Evolutionary conservation across 2,797 vertebrate species (phyloP), one percentile per base, ranked within the genome.

Genomic region (Eupleurogrammus muticus): DNA sequence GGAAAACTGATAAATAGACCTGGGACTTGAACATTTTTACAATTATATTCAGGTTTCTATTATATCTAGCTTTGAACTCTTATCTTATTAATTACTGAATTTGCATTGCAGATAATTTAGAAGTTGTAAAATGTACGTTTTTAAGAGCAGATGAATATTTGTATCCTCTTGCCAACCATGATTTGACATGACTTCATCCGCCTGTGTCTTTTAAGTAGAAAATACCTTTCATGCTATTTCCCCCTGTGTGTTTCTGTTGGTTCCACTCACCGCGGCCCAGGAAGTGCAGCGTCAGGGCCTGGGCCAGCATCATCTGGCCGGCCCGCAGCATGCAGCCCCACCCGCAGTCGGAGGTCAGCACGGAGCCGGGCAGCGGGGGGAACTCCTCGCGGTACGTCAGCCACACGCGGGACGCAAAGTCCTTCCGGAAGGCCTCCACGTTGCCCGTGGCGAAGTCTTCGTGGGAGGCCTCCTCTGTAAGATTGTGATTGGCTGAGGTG

Each of bases 311-410:
- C 98, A 99, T 99, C 86, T 99, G 97, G 20, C 97, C 97, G 0
- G 97, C 96, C 65, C 98, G 93, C 74, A 99, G 91, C 0, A 97
- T 98, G 87, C 98, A 99, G 51, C 98, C 97, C 98, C 98, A 99
- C 17, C 97, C 97, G 17, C 98, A 99, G 91, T 99, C 98, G 0
- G 98, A 97, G 9, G 96, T 98, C 64, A 97, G 84, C 0, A 80
- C 69, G 23, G 96, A 97, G n/a, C 94, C 95, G 14, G 94, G 93
- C 65, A 99, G 91, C 4, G 91, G 93, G 16, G 96, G 94, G 57
- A 99, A 96, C 20, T 97, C 96, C 85, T 97, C 95, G 65, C 97
- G 93, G 89, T 99, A 99, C 0, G 97, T 98, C 77, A 99, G 90
- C 98, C 98, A 99, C 84, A 99, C 88, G 9, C 97, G 92, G 46